A percentile compares a stretch with the other conserved stretches of the same genome.
Conservation (phyloP, 1,140 invertebrate species). For the Diachasmimorpha longicaudata region DNA sequence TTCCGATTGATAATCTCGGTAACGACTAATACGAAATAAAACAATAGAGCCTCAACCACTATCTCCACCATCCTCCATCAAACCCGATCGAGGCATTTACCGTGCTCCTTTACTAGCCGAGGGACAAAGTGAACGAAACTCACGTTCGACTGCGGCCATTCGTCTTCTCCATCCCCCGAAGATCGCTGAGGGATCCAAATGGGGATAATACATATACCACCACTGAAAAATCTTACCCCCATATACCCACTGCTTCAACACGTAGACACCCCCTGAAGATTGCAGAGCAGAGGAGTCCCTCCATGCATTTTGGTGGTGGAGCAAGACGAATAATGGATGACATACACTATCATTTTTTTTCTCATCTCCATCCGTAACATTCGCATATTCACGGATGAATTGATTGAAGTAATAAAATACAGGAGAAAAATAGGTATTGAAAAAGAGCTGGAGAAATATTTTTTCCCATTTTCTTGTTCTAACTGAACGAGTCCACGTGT, state of each 20-base stretch:
- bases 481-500: not conserved
- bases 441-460: not conserved
- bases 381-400: not conserved
- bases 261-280: not conserved
- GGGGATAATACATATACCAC: not conserved
- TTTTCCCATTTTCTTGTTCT: not conserved
- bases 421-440: not conserved
- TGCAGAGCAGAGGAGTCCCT: not conserved
- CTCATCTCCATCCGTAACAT: not conserved
- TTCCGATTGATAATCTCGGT: no score
- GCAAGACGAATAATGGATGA: not conserved
- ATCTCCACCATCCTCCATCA: slow-evolving; percentile 24
- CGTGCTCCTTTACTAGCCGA: slow-evolving; percentile 37
- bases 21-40: not conserved
- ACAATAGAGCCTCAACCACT: slow-evolving; percentile 23
- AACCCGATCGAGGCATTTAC: slow-evolving; percentile 51
- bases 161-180: slow-evolving; percentile 38
- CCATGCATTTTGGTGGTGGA: not conserved
- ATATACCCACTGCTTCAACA: not conserved
- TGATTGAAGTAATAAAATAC: not conserved
- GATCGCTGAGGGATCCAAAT: not conserved
- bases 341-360: not conserved
- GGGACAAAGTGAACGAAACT: slow-evolving; percentile 49
- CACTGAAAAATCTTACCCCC: not conserved
- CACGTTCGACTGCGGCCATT: slow-evolving; percentile 47